These are phyloP conservation scores for Microcebus murinus DNA, from an alignment of 2,113 vertebrate genomes.

Conservation along the genomic window DNA sequence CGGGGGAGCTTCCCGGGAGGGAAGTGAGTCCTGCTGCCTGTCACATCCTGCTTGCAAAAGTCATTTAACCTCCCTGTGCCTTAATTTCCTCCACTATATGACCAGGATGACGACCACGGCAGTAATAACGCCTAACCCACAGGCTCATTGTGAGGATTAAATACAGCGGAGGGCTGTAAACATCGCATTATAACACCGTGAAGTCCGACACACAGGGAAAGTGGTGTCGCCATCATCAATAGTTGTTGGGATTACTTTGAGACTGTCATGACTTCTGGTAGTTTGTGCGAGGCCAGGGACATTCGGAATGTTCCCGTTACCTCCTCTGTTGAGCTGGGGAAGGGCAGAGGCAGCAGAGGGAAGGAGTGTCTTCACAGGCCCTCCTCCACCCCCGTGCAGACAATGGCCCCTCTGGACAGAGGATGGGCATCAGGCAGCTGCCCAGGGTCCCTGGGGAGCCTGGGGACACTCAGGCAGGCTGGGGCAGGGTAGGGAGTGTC, in stretches of 20 bases:
- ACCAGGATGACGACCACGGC: rapidly evolving
- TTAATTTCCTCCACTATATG: neutral
- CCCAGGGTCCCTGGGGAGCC: too few species aligned
- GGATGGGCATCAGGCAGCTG: neutral
- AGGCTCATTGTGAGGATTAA: neutral
- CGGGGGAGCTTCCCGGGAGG: neutral
- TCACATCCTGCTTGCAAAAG: neutral
- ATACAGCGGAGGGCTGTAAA: neutral
- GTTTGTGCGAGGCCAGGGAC: neutral
- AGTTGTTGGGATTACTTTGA: neutral
- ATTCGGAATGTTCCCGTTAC: neutral
- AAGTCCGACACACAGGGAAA: neutral
- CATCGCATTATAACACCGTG: neutral
- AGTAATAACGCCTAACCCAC: neutral
- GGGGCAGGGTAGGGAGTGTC: neutral
- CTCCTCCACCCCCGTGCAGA: neutral
- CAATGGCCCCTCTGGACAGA: neutral
- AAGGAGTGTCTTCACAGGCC: neutral
- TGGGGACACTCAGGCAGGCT: neutral
- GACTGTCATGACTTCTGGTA: neutral
- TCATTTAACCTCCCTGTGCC: neutral
- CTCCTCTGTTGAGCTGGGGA: neutral
- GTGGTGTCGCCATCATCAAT: rapidly evolving
- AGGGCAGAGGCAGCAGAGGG: neutral
- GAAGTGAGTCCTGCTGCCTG: neutral